Base-by-base conservation (phyloP, 2,113 vertebrate genomes). In the zebrafish (Danio rerio) region DNA sequence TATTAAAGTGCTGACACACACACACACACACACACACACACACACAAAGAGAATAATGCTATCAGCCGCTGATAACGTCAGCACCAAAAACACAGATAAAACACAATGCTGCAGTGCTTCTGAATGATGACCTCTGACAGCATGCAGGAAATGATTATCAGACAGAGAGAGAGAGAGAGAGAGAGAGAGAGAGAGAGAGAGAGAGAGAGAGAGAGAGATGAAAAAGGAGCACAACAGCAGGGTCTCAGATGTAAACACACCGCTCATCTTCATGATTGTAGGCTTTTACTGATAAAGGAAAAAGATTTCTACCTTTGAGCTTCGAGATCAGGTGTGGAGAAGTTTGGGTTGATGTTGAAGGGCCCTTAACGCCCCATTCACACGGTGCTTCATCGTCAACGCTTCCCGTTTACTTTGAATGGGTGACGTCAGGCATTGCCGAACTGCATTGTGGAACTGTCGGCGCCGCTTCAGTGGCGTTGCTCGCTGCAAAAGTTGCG, bases 131-230 rank as follows among this genome's bases (percentile, higher is more conserved):
- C 72, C 72, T 74, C 53, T 74, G 58, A 20, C 72, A 75, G 45
- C 55, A 75, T 47, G 12, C 53, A 75, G 72, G 72, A 21, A 75
- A 75, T 75, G 10, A 75, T 45, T 59, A 75, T 75, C 55, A 75
- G n/a, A 7, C 21, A 47, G 15, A 68, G 43, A 68, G 65, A 68
- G 15, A 6, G 63, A 68, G 11, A 21, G 15, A 18, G 16, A 68
- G 13, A 45, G 42, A 66, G 16, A 31, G 49, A 72, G 12, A 72
- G n/a, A 47, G 15, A 68, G 43, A 68, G 65, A 68, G 15, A 6
- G 63, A 68, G 11, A 21, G 15, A 18, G 16, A 68, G 13, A 45
- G 42, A 66, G 16, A 31, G 49, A 72, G 12, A 72, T 43, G 9
- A 40, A 18, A n/a, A 56, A 1, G 42, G 49, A 56, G 8, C 20